Evolutionary conservation across 2,797 vertebrate species (phyloP).

Genomic region (Halcyon badia): DNA sequence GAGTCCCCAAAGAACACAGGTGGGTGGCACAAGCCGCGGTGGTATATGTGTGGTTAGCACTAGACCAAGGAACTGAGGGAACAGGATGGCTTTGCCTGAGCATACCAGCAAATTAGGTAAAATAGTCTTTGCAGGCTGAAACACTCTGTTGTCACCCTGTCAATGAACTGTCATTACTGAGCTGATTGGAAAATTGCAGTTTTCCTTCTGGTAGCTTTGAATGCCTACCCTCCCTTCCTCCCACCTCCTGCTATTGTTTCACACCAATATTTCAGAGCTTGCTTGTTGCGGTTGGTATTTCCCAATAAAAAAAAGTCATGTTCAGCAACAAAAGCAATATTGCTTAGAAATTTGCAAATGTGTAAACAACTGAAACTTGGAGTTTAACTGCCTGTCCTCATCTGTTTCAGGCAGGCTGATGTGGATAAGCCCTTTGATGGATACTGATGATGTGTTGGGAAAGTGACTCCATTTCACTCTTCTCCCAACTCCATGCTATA

Average conservation of each 20-base stretch:
- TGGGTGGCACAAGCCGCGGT: not conserved
- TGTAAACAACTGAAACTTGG: not conserved
- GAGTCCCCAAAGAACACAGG: not conserved
- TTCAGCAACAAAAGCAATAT: not conserved
- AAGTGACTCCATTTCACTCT: not conserved
- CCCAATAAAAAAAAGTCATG: not conserved
- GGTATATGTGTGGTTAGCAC: not conserved
- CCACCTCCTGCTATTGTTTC: not conserved
- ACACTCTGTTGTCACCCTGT: not conserved
- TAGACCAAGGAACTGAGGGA: not conserved
- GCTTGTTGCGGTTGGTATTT: not conserved
- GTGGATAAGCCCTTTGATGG: not conserved
- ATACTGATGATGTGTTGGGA: not conserved
- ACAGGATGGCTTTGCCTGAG: not conserved
- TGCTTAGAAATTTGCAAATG: not conserved
- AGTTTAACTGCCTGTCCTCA: not conserved
- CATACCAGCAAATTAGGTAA: not conserved
- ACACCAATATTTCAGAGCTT: not conserved
- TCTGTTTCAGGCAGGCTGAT: not conserved
- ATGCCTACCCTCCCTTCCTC: not conserved
- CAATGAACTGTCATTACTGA: not conserved
- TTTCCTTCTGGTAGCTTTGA: not conserved
- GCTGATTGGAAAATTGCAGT: conserved; percentile 3
- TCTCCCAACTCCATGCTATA: accelerated
- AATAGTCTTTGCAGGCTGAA: not conserved